Evolutionary conservation across 1,140 invertebrate species (phyloP).

Genomic region (Oncopodura yosiiana): DNA sequence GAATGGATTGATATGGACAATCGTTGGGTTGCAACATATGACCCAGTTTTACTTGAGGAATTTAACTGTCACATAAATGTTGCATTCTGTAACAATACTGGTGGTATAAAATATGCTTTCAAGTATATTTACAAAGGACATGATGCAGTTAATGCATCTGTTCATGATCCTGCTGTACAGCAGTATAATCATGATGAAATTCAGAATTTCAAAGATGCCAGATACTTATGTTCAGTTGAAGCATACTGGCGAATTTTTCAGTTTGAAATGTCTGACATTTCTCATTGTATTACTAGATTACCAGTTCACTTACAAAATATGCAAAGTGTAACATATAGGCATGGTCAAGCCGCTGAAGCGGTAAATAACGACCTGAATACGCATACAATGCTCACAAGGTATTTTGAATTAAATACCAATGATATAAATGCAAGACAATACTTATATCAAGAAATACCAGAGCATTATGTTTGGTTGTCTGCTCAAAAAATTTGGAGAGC

Average conservation of each 20-base stretch:
- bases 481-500: not conserved
- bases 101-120: slow-evolving; percentile 45
- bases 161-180: no score
- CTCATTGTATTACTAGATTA: slow-evolving; percentile 39
- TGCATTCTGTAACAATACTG: slow-evolving; percentile 46
- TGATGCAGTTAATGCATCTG: slow-evolving; percentile 32
- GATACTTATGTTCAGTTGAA: slow-evolving; percentile 35
- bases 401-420: slow-evolving; percentile 23
- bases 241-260: slow-evolving; percentile 35
- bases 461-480: slow-evolving; percentile 28
- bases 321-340: not conserved
- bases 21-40: slow-evolving; percentile 47
- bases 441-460: slow-evolving; percentile 37
- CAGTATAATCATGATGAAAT: slow-evolving; percentile 36
- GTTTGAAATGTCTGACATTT: slow-evolving; percentile 21
- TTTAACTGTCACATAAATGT: slow-evolving; percentile 47
- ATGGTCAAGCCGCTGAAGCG: not conserved
- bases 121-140: slow-evolving; percentile 34
- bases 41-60: slow-evolving; percentile 42
- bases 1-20: slow-evolving; percentile 39
- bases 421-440: slow-evolving; percentile 20
- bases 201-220: slow-evolving; percentile 22
- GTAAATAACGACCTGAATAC: slow-evolving; percentile 27
- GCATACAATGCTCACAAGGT: slow-evolving; percentile 33
- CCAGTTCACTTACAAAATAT: slow-evolving; percentile 20